Percentiles rank a stretch among this genome's conserved stretches.
phyloP scores from a whole-genome alignment of 1,140 invertebrate species.

The Hestina assimilis region DNA sequence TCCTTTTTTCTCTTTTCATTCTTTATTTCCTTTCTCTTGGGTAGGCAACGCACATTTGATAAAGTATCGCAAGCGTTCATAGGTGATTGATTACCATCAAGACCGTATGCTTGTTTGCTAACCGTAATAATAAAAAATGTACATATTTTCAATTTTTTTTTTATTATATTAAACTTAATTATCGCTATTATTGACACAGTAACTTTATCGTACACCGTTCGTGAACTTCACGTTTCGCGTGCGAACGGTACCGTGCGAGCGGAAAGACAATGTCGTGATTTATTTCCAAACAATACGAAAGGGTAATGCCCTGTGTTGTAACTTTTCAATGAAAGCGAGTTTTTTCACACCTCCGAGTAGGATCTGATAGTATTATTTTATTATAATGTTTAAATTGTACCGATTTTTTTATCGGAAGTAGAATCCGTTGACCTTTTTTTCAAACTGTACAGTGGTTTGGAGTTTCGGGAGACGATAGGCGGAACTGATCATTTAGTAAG shows the following conservation, averaged over 20 bases:
- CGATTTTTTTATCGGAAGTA: no score
- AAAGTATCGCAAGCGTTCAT: no score
- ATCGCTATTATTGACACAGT: constrained; percentile 12
- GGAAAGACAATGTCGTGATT: constrained; percentile 23
- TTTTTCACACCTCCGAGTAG: not conserved
- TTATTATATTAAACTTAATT: not conserved
- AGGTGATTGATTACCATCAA: no score
- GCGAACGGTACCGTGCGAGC: constrained; percentile 28
- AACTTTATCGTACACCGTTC: constrained; percentile 19
- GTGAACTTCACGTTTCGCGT: constrained; percentile 39
- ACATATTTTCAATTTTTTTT: no score
- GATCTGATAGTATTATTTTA: not conserved
- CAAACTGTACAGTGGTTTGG: no score
- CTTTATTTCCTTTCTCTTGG: no score
- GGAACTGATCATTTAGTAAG: no score
- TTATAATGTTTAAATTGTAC: not conserved
- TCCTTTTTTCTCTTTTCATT: no score
- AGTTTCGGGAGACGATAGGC: no score
- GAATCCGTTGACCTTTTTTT: no score
- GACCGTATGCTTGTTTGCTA: not conserved
- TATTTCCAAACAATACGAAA: constrained; percentile 32
- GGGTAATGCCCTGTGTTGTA: constrained; percentile 18
- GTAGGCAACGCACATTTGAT: no score
- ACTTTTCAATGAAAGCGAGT: constrained; percentile 20
- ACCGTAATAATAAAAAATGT: no score